Conservation (phyloP, 2,113 vertebrate genomes). For the Planiliza haematocheilus region DNA sequence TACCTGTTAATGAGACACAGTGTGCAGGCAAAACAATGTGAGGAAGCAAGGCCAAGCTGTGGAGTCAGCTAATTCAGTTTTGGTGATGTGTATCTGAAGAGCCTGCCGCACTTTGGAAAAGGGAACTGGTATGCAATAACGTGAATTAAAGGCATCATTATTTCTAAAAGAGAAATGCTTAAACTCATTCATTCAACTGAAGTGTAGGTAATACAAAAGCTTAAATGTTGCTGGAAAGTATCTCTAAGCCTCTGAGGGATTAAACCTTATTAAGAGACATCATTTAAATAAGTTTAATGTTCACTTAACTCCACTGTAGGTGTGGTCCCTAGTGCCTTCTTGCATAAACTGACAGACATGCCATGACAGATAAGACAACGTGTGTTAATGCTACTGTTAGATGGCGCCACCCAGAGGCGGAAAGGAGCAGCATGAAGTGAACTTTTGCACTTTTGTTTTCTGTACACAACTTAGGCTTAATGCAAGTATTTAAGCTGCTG, state of each 20-base stretch:
- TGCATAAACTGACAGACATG: background rate
- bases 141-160: too few relatives aligned
- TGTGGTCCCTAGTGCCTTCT: background rate
- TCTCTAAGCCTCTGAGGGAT: background rate
- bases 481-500: background rate
- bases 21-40: background rate
- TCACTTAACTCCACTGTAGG: background rate
- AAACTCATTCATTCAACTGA: too few relatives aligned
- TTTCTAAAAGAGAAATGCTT: too few relatives aligned
- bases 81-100: background rate
- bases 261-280: background rate
- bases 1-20: constrained; percentile 84
- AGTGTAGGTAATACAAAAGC: background rate
- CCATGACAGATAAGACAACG: background rate
- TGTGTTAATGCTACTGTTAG: background rate
- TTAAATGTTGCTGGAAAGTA: background rate
- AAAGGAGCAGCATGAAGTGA: background rate
- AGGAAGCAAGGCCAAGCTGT: background rate
- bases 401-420: constrained; percentile 54
- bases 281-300: background rate
- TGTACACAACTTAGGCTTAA: background rate
- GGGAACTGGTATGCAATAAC: background rate
- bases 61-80: background rate
- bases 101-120: background rate
- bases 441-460: background rate